Evolutionary conservation across 2,797 vertebrate species (phyloP).

Genomic region (Sandelia bainsii): DNA sequence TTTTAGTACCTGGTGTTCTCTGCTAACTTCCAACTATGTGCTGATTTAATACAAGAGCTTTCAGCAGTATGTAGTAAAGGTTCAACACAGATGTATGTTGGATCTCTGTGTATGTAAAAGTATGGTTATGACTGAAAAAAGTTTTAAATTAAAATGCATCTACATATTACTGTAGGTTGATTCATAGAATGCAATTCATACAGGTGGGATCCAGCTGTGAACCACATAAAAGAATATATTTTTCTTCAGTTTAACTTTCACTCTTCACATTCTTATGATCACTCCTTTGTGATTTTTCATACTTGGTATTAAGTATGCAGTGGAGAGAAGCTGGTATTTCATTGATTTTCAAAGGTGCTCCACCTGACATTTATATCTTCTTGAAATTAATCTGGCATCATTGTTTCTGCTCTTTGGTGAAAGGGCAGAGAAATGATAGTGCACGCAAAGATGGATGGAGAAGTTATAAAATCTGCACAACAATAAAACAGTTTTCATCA

Average conservation of each 20-base stretch:
- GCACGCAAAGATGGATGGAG: conserved; percentile 51
- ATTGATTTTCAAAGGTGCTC: conserved; percentile 74
- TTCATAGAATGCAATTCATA: not conserved
- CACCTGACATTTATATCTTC: conserved; percentile 79
- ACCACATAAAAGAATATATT: conserved; percentile 1
- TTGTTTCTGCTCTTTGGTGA: conserved; percentile 65
- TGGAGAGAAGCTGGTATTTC: conserved; percentile 67
- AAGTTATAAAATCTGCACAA: conserved; percentile 55
- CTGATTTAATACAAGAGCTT: conserved; percentile 1
- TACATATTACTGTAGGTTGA: not conserved
- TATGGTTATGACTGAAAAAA: conserved; percentile 7
- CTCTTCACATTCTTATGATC: not conserved
- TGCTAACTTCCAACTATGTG: conserved; percentile 12
- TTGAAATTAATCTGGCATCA: conserved; percentile 75
- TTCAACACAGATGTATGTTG: conserved; percentile 57
- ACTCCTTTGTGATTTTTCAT: conserved; percentile 13
- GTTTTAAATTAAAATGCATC: not conserved
- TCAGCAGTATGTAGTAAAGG: conserved; percentile 40
- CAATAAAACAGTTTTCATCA: conserved; percentile 59
- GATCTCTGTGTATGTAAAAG: conserved; percentile 30
- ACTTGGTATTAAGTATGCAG: conserved; percentile 61
- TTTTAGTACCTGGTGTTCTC: conserved; percentile 19
- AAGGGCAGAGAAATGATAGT: conserved; percentile 56
- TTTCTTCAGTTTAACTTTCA: not conserved
- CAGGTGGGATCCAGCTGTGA: not conserved